Evolutionary conservation across 1,140 invertebrate species (phyloP).

Genomic region (Drosophila rufa): DNA sequence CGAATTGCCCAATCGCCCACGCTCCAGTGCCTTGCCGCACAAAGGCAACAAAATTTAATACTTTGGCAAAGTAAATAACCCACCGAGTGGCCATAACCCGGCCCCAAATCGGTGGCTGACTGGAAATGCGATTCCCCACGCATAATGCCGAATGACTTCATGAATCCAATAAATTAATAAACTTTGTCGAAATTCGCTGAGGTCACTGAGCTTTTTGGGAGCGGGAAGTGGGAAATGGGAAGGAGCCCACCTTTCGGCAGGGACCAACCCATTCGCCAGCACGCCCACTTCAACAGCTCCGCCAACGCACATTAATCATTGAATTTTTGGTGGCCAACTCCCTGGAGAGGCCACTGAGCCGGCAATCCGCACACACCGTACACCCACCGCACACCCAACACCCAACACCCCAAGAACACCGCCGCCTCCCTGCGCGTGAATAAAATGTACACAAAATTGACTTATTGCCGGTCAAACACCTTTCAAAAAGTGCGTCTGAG

Average conservation of each 20-base stretch:
- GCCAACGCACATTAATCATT: constrained; percentile 79
- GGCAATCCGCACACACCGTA: constrained; percentile 20
- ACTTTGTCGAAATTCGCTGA: constrained; percentile 80
- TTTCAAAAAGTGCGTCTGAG: constrained; percentile 67
- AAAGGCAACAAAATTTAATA: constrained; percentile 72
- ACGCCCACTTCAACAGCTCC: constrained; percentile 71
- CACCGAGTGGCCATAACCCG: constrained; percentile 29
- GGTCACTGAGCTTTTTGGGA: constrained; percentile 67
- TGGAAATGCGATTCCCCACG: constrained; percentile 71
- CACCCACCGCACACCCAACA: constrained; percentile 4
- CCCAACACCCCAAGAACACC: constrained; percentile 11
- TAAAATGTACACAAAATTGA: constrained; percentile 82
- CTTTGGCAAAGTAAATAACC: constrained; percentile 65
- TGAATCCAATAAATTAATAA: constrained; percentile 83
- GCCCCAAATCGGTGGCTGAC: constrained; percentile 46
- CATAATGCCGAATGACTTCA: constrained; percentile 79
- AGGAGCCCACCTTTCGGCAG: constrained; percentile 31
- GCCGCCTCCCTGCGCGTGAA: constrained; percentile 53
- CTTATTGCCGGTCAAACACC: constrained; percentile 84
- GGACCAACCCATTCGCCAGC: constrained; percentile 67
- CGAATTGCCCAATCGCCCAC: constrained; percentile 63
- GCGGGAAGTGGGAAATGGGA: constrained; percentile 5
- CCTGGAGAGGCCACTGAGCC: constrained; percentile 55
- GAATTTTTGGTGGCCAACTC: constrained; percentile 82
- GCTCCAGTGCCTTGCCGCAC: constrained; percentile 21